These are phyloP conservation scores for Acyrthosiphon pisum DNA, from an alignment of 1,140 invertebrate species.

Conservation along the genomic window DNA sequence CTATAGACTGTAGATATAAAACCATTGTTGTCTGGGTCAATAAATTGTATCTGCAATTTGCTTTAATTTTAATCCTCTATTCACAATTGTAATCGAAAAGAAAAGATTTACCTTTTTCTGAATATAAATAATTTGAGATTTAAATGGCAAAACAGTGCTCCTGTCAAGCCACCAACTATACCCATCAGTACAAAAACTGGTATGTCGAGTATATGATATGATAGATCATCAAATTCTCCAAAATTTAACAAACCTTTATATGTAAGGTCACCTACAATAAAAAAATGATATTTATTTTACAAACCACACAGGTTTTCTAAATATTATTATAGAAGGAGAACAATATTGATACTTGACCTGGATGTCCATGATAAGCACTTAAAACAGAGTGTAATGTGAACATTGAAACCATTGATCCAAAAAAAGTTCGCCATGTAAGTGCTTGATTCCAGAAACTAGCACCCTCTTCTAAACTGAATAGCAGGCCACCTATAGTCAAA, in stretches of 20 bases:
- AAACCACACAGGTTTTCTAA: not conserved
- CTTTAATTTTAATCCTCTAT: no score
- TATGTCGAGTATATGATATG: constrained; percentile 89
- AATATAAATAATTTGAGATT: constrained; percentile 91
- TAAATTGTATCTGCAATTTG: no score
- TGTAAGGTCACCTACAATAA: constrained; percentile 66
- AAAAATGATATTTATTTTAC: constrained; percentile 16
- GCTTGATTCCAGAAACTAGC: constrained; percentile 99
- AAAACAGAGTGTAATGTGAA: constrained; percentile 93
- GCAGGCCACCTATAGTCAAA: constrained; percentile 78
- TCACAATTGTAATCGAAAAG: no score
- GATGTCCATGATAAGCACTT: constrained; percentile 86
- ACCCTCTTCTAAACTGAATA: constrained; percentile 98
- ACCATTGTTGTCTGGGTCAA: no score
- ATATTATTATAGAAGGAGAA: constrained; percentile 27
- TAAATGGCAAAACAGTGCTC: constrained; percentile 91
- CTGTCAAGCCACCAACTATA: constrained; percentile 84
- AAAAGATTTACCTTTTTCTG: constrained; percentile 72
- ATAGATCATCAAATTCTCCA: constrained; percentile 90
- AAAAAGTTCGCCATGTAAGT: constrained; percentile 97
- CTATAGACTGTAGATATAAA: no score
- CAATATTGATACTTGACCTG: constrained; percentile 74
- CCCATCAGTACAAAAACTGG: constrained; percentile 92
- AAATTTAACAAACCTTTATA: constrained; percentile 91
- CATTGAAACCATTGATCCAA: constrained; percentile 95